Evolutionary conservation across 1,140 invertebrate species (phyloP), one percentile per base, ranked within the genome.

Genomic region (Ceratitis capitata): DNA sequence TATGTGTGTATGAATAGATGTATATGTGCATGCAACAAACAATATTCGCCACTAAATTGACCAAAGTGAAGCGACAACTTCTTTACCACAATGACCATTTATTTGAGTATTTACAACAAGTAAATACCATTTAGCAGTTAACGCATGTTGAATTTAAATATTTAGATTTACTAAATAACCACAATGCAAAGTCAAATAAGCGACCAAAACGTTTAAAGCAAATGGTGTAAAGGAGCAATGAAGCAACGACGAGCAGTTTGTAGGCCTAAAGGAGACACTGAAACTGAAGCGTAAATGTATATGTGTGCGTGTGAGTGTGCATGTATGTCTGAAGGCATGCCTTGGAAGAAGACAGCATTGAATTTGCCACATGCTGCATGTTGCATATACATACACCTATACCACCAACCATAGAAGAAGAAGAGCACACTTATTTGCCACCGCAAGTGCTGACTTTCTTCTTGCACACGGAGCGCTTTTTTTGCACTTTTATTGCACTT

Each of bases 51-150:
- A 78, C 39, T 78, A 78, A 78, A 78, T 78, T 78, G 69, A 78
- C 69, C 69, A 45, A 78, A 78, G 69, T 78, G 39, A 78, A 78
- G 69, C 69, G 69, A 78, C 69, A 78, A 78, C 69, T 78, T 45
- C 39, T 42, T 78, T 45, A 78, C 69, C 69, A 78, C 69, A 78
- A 35, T 32, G 39, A 23, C 39, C 35, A 45, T 78, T 78, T 78
- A 78, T 35, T 45, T 78, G 32, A 45, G 35, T 78, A 78, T 78
- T 78, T 78, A 45, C 69, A 45, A 78, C 69, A 78, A 78, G 69
- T 78, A 78, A 78, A 78, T 78, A 78, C 69, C 69, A 78, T 78
- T 78, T 78, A 78, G 69, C 69, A 78, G 69, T 78, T 78, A 78
- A 78, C 69, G 69, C 69, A 78, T 78, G 69, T 78, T 78, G 35